A percentile compares a stretch with the other conserved stretches of the same genome.
phyloP scores from a whole-genome alignment of 2,888 invertebrate species.

The Orthonevra nobilis region DNA sequence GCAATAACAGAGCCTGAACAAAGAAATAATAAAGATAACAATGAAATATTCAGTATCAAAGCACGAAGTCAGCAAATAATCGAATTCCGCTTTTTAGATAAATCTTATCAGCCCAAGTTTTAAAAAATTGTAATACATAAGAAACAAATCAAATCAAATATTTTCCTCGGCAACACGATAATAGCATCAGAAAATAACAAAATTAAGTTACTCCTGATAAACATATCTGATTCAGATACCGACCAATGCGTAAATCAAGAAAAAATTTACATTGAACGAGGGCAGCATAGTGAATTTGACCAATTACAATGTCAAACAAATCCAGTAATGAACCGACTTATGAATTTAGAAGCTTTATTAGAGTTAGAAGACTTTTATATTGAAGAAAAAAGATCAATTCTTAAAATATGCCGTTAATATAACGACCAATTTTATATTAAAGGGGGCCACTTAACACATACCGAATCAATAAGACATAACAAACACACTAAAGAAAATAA shows the following conservation, averaged over 20 bases:
- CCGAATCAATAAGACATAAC: not conserved
- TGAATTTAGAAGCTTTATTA: not conserved
- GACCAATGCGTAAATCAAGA: not conserved
- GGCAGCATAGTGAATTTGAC: not conserved
- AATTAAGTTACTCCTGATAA: not conserved
- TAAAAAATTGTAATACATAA: too few relatives aligned
- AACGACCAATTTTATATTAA: not conserved
- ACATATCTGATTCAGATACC: not conserved
- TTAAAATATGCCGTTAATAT: conserved; percentile 13
- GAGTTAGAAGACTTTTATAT: not conserved
- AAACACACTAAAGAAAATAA: conserved; percentile 7
- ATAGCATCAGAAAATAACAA: not conserved
- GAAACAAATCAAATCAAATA: too few relatives aligned
- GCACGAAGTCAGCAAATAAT: too few relatives aligned
- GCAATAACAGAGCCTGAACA: too few relatives aligned
- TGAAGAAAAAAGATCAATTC: conserved; percentile 18
- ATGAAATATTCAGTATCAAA: too few relatives aligned
- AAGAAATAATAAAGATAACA: too few relatives aligned
- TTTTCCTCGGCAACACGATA: too few relatives aligned
- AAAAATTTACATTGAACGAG: not conserved
- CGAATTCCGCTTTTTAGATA: too few relatives aligned
- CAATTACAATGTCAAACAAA: too few relatives aligned
- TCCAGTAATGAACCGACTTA: not conserved
- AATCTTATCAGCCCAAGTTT: too few relatives aligned
- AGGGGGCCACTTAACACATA: conserved; percentile 1